Evolutionary conservation across 92 coral and sea anemone genomes (phyloP).

Genomic region (Umimayanthus kanabou): DNA sequence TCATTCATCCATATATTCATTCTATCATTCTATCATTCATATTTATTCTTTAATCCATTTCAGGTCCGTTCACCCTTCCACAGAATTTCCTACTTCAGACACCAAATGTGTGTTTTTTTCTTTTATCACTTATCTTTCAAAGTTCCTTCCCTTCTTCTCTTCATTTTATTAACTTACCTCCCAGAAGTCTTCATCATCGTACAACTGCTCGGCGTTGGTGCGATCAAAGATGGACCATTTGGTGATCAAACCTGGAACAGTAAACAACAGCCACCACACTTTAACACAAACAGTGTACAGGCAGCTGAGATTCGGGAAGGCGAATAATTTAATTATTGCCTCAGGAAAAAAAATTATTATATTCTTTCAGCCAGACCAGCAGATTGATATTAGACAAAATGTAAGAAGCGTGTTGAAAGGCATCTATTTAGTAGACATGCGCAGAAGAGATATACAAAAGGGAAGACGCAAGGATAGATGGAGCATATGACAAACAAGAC

Average conservation of each 20-base stretch:
- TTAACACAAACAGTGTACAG: too few relatives aligned
- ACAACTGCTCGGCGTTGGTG: conserved; percentile 75
- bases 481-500: background rate
- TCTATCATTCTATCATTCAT: background rate
- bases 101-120: background rate
- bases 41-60: background rate
- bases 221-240: conserved; percentile 67
- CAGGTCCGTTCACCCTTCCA: background rate
- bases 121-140: background rate
- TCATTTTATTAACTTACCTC: conserved; percentile 55
- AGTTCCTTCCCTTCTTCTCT: background rate
- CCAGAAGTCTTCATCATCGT: conserved; percentile 87
- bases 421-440: too few relatives aligned
- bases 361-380: too few relatives aligned
- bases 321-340: too few relatives aligned
- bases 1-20: background rate
- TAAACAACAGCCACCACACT: too few relatives aligned
- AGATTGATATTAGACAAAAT: too few relatives aligned
- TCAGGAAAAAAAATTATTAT: too few relatives aligned
- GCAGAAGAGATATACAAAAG: background rate
- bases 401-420: background rate
- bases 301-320: too few relatives aligned
- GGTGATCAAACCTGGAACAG: conserved; percentile 62
- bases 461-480: background rate
- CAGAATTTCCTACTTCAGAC: background rate